Base-by-base conservation (phyloP, 1,140 invertebrate genomes). In the Platyura marginata region DNA sequence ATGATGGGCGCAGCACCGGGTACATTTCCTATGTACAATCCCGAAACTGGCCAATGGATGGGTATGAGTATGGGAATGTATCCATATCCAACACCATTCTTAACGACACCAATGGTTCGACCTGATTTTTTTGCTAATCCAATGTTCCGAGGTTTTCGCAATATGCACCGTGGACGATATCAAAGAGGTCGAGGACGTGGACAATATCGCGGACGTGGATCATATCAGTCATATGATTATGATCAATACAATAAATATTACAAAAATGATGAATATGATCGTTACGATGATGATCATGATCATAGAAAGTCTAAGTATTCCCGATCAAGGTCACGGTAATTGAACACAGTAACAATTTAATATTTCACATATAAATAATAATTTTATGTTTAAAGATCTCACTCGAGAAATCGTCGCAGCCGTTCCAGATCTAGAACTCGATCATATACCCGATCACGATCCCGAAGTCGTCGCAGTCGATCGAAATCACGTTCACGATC, bases 361-460 rank as follows among this genome's bases (percentile, higher is more conserved):
- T 3, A 19, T 11, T 11, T 43, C 36, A 10, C 29, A 51, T 52
- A 3, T 51, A 64, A 61, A 57, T 23, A 61, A 62, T 11, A 62
- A 65, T 34, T 52, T 63, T 35, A 58, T 65, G 29, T 54, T 61
- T 15, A 52, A 56, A 41, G 68, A 59, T 45, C 51, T 65, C 32
- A 67, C 52, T 46, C 51, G 48, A 60, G 22, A 49, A 8, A 43
- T 38, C 13, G 49, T 40, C 52, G 61, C 47, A 55, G 61, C 39
- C 54, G 52, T 33, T 51, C 50, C 34, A 48, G 50, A 37, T 50
- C 50, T 22, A 45, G 56, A 25, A 50, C 51, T 10, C 53, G 59
- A 33, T 59, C 55, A 1, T 41, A 44, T 10, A n/a, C n/a, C n/a
- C 25, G 34, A 3, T 40, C 63, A 53, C 21, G 55, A 59, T 10